Percentiles rank a stretch among this genome's conserved stretches.
These are phyloP conservation scores for Himantopus leucocephalus DNA, from an alignment of 2,113 vertebrate species.

Conservation along the genomic window DNA sequence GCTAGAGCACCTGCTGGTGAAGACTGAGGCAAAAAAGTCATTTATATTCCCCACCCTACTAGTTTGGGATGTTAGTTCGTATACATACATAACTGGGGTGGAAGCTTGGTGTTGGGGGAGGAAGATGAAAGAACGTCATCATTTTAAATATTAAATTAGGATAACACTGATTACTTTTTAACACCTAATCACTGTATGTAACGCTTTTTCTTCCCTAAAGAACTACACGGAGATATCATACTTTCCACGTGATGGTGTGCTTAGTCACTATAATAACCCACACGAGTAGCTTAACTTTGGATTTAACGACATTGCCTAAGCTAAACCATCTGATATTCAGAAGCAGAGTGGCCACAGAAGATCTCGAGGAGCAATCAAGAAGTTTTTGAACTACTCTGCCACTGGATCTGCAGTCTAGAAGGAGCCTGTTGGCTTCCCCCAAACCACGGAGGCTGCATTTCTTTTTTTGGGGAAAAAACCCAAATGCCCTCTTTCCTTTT, in stretches of 20 bases:
- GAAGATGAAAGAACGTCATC: neutral
- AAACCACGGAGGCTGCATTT: neutral
- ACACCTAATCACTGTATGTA: neutral
- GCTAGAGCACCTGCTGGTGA: too few species aligned
- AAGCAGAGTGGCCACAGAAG: neutral
- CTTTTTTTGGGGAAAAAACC: neutral
- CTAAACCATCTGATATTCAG: neutral
- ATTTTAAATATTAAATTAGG: neutral
- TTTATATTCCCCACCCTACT: neutral
- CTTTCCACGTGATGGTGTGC: neutral
- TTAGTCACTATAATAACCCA: neutral
- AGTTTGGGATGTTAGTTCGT: neutral
- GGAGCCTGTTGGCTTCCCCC: neutral
- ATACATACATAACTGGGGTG: neutral
- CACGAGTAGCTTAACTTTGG: fast-evolving
- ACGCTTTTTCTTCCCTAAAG: neutral
- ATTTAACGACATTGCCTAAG: neutral
- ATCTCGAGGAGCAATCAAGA: neutral
- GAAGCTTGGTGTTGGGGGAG: neutral
- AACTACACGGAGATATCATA: neutral
- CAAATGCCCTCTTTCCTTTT: neutral
- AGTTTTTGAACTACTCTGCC: neutral
- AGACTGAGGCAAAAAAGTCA: too few species aligned
- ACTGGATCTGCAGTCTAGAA: neutral
- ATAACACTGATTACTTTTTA: neutral